Evolutionary conservation across 37 sponge, comb jelly and placozoan genomes (phyloP).

Genomic region (Ephydatia muelleri): DNA sequence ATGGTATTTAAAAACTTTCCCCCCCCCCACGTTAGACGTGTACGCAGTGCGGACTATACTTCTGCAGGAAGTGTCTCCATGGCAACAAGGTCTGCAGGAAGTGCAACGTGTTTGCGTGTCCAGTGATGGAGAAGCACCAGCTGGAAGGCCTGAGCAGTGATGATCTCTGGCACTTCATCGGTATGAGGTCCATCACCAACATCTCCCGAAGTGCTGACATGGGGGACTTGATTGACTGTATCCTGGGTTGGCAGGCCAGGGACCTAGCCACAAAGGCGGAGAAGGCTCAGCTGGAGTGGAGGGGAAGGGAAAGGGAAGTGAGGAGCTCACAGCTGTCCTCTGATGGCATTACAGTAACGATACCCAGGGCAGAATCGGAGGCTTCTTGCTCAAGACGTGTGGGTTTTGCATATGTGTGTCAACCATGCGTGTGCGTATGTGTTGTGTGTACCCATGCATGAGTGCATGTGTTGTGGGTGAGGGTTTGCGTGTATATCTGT

Average conservation of each 20-base stretch:
- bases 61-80: not conserved
- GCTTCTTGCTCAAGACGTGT: not conserved
- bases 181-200: not conserved
- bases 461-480: not conserved
- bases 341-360: not conserved
- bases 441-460: not conserved
- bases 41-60: not conserved
- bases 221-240: slow-evolving; percentile 21
- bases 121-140: slow-evolving; percentile 41
- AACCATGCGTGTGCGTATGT: not conserved
- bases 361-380: not conserved
- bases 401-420: not conserved
- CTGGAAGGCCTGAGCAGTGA: slow-evolving; percentile 6
- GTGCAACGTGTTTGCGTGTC: slow-evolving; percentile 13
- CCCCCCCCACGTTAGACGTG: not conserved
- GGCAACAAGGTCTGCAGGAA: not conserved
- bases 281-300: slow-evolving; percentile 22
- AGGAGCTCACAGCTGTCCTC: not conserved
- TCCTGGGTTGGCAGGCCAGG: slow-evolving; percentile 43
- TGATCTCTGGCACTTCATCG: slow-evolving; percentile 30
- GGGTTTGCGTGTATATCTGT: not conserved
- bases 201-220: not conserved
- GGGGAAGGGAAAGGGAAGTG: not conserved
- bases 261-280: slow-evolving; percentile 20
- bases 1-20: not conserved